Evolutionary conservation across 1,140 invertebrate species (phyloP).

Genomic region (Drosophila sechellia): DNA sequence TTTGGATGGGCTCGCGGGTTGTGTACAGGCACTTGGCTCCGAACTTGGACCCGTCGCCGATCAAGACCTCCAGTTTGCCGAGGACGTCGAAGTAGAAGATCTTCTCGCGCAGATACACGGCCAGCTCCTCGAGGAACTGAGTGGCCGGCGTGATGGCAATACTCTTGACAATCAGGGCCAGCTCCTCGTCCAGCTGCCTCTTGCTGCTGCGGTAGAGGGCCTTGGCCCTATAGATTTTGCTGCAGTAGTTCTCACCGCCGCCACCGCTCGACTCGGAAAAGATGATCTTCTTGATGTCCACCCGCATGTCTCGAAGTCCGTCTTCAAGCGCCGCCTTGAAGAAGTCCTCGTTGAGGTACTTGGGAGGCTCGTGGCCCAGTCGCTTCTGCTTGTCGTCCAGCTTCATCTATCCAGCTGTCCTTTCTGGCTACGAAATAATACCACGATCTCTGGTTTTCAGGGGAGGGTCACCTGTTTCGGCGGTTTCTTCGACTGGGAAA

Average conservation of each 20-base stretch:
- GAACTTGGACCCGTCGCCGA: slow-evolving; percentile 73
- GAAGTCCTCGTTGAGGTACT: slow-evolving; percentile 76
- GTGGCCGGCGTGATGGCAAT: slow-evolving; percentile 80
- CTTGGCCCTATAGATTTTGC: slow-evolving; percentile 75
- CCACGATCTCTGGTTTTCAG: slow-evolving; percentile 1
- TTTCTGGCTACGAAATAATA: neutral
- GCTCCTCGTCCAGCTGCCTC: slow-evolving; percentile 71
- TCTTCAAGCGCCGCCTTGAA: slow-evolving; percentile 78
- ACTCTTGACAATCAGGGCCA: slow-evolving; percentile 77
- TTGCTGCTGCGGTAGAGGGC: slow-evolving; percentile 73
- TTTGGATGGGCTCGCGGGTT: slow-evolving; percentile 74
- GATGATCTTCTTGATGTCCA: slow-evolving; percentile 78
- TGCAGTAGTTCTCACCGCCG: slow-evolving; percentile 80
- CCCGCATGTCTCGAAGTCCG: slow-evolving; percentile 68
- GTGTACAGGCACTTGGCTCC: slow-evolving; percentile 78
- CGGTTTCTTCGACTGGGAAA: slow-evolving; percentile 48
- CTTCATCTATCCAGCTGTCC: slow-evolving; percentile 41
- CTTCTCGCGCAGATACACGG: slow-evolving; percentile 77
- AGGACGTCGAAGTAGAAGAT: slow-evolving; percentile 82
- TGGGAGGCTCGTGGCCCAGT: slow-evolving; percentile 47
- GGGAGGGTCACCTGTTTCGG: slow-evolving; percentile 22
- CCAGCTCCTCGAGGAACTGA: slow-evolving; percentile 79
- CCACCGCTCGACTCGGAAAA: slow-evolving; percentile 71
- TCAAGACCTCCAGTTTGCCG: slow-evolving; percentile 73
- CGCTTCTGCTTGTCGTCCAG: slow-evolving; percentile 43